These are phyloP conservation scores for Notolepis coatsorum DNA, from an alignment of 2,797 vertebrate genomes.

Conservation along the genomic window DNA sequence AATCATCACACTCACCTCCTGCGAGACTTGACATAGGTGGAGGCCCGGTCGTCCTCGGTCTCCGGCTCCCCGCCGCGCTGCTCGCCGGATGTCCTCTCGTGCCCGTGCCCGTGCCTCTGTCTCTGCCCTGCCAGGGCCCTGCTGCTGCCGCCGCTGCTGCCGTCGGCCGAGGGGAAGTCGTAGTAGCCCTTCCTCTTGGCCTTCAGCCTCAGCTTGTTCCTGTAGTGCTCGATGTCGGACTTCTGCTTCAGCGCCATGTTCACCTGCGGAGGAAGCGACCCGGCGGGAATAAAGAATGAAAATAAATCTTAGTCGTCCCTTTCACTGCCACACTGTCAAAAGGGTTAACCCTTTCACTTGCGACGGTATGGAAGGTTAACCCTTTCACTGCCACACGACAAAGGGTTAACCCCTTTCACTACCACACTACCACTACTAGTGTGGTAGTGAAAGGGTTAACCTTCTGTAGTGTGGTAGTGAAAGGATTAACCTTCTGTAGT, in stretches of 20 bases:
- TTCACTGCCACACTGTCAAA: too few species aligned
- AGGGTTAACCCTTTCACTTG: too few species aligned
- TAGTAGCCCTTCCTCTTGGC: constrained; percentile 97
- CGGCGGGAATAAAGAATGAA: too few species aligned
- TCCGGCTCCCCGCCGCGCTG: constrained; percentile 86
- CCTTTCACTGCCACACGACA: too few species aligned
- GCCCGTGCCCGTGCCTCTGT: constrained; percentile 76
- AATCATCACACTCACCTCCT: constrained; percentile 95
- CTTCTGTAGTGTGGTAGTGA: too few species aligned
- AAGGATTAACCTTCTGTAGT: too few species aligned
- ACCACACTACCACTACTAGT: too few species aligned
- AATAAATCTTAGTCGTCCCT: too few species aligned
- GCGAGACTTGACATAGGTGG: constrained; percentile 90
- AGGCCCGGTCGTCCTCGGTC: constrained; percentile 87
- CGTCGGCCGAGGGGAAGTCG: constrained; percentile 87
- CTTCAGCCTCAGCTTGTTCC: constrained; percentile 97
- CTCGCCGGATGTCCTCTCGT: constrained; percentile 86
- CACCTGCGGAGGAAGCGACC: too few species aligned
- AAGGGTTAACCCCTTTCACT: too few species aligned
- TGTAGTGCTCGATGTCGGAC: constrained; percentile 98
- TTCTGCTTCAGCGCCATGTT: constrained; percentile 98
- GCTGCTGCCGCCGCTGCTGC: constrained; percentile 73
- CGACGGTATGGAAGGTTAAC: too few species aligned
- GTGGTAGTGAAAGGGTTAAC: too few species aligned
- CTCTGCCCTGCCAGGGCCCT: constrained; percentile 83